Conservation (phyloP, 2,113 vertebrate genomes). For the Hoplias malabaricus region DNA sequence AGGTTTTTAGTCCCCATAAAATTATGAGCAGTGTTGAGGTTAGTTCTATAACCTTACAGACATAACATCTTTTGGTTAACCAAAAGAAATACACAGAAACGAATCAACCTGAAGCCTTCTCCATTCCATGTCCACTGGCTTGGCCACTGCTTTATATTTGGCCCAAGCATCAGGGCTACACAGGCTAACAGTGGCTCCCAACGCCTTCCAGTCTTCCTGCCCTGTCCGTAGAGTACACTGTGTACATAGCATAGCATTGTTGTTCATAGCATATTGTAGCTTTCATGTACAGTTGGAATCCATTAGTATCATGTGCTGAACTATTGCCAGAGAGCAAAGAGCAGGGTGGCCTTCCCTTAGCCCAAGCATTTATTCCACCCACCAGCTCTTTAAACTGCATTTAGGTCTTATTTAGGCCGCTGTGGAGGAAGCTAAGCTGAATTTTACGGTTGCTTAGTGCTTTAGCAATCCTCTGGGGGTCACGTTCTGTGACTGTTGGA, state of each 20-base stretch:
- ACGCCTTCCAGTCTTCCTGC: not conserved
- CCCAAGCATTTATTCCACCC: constrained; percentile 43
- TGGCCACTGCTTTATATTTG: no score
- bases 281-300: constrained; percentile 31
- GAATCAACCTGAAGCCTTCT: not conserved
- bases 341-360: constrained; percentile 37
- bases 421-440: constrained; percentile 47
- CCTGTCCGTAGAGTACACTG: not conserved
- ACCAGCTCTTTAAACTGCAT: constrained; percentile 43
- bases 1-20: not conserved
- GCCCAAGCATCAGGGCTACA: no score
- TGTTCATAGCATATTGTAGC: not conserved
- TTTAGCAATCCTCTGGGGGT: constrained; percentile 43
- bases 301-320: constrained; percentile 45
- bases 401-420: constrained; percentile 32
- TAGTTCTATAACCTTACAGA: no score
- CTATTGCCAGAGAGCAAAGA: constrained; percentile 42
- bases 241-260: constrained; percentile 14
- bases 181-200: not conserved
- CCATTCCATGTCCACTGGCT: no score
- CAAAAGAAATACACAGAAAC: not conserved
- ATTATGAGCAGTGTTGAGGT: no score
- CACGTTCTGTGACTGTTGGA: constrained; percentile 31
- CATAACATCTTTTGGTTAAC: no score
- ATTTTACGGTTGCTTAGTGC: constrained; percentile 48